Percentiles rank a stretch among this genome's conserved stretches.
Evolutionary conservation across 2,797 vertebrate genomes (phyloP).

Genomic region (Sylvilagus floridanus): DNA sequence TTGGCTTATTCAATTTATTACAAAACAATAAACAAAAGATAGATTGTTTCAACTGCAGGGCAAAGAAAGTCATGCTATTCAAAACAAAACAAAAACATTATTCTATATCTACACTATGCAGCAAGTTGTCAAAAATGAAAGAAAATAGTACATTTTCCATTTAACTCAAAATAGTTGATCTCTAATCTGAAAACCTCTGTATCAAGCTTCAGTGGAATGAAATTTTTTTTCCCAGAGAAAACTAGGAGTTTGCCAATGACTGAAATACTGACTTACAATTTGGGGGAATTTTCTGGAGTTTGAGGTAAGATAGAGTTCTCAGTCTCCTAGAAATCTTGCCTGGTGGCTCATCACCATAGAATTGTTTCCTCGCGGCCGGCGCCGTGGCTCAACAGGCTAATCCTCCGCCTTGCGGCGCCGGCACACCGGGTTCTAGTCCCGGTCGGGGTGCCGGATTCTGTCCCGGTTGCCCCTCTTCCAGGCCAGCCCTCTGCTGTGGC

Average conservation of each 20-base stretch:
- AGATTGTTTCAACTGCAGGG: slow-evolving; percentile 1
- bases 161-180: background rate
- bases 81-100: slow-evolving; percentile 47
- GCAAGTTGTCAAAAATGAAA: background rate
- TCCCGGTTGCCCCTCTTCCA: too few species aligned
- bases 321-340: slow-evolving; percentile 6
- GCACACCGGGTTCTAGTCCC: too few species aligned
- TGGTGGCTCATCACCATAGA: background rate
- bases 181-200: background rate
- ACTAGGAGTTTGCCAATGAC: background rate
- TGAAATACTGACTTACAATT: background rate
- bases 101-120: slow-evolving; percentile 12
- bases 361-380: background rate
- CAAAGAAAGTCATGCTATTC: slow-evolving; percentile 51
- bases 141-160: slow-evolving; percentile 22
- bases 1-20: background rate
- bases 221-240: background rate
- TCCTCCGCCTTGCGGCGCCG: too few species aligned
- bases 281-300: background rate
- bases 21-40: slow-evolving; percentile 56
- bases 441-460: too few species aligned
- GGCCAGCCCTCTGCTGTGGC: too few species aligned
- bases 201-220: slow-evolving; percentile 13
- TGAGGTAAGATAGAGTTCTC: background rate
- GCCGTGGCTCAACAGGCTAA: too few species aligned